Evolutionary conservation across 2,888 invertebrate genomes (phyloP).

Genomic region (Axea sp.): DNA sequence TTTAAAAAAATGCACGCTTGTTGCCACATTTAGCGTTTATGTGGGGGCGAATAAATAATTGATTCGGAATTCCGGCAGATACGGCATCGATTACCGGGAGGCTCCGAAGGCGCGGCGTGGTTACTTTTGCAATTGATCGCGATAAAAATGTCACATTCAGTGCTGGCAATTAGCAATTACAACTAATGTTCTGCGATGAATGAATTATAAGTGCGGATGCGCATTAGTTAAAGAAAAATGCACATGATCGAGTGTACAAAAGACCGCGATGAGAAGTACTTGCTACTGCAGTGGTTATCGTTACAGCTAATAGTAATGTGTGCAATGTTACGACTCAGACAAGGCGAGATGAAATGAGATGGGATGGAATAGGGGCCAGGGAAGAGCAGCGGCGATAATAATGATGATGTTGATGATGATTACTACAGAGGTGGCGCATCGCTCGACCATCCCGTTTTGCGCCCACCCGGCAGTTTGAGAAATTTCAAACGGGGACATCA

Average conservation of each 20-base stretch:
- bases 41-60: no score
- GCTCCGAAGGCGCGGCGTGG: no score
- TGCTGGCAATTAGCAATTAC: no score
- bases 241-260: slow-evolving; percentile 55
- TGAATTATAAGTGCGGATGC: neutral
- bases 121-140: no score
- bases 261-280: slow-evolving; percentile 65
- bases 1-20: no score
- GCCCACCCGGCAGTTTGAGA: slow-evolving; percentile 50
- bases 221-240: slow-evolving; percentile 40
- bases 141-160: no score
- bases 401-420: slow-evolving; percentile 77
- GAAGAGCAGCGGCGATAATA: slow-evolving; percentile 74
- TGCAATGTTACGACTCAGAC: slow-evolving; percentile 67
- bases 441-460: slow-evolving; percentile 65
- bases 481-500: slow-evolving; percentile 63
- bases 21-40: no score
- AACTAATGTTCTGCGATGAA: no score
- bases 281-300: slow-evolving; percentile 72
- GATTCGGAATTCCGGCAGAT: no score
- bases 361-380: slow-evolving; percentile 66
- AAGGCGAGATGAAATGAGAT: slow-evolving; percentile 65
- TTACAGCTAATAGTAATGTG: slow-evolving; percentile 70
- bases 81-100: no score
- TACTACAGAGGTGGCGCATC: slow-evolving; percentile 70